Percentiles rank a stretch among this genome's conserved stretches.
phyloP scores from a whole-genome alignment of 2,113 vertebrate species.

The Craseonycteris thonglongyai region DNA sequence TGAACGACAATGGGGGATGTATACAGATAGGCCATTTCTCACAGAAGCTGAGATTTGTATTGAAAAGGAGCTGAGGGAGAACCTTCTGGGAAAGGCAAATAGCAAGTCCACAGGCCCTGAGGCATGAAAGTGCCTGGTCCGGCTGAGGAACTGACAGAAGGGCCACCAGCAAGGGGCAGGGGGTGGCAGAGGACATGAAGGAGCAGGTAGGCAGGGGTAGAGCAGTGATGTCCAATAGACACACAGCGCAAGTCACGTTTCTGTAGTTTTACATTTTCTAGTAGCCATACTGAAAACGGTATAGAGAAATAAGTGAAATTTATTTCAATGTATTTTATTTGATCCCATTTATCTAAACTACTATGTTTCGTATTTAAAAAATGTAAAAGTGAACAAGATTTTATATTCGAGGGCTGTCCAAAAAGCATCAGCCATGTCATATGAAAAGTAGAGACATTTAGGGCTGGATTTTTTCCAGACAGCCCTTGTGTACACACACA shows the following conservation, averaged over 20 bases:
- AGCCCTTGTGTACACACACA: too few relatives aligned
- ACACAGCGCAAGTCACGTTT: fast-evolving
- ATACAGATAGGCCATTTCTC: not conserved
- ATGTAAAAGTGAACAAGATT: not conserved
- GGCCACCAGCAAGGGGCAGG: not conserved
- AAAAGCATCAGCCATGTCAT: too few relatives aligned
- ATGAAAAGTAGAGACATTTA: too few relatives aligned
- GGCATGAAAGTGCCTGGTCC: not conserved
- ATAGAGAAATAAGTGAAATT: not conserved
- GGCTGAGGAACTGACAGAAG: not conserved
- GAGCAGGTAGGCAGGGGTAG: too few relatives aligned
- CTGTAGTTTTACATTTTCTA: not conserved
- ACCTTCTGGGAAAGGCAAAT: not conserved
- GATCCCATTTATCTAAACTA: not conserved
- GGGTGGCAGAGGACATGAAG: fast-evolving
- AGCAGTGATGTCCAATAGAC: fast-evolving
- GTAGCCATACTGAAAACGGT: not conserved
- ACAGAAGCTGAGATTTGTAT: not conserved
- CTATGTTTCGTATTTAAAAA: not conserved
- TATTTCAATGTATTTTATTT: not conserved
- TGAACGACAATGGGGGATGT: not conserved
- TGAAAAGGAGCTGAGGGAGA: not conserved
- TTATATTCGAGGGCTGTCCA: too few relatives aligned
- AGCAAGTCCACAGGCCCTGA: not conserved
- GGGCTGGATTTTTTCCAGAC: too few relatives aligned